These are phyloP conservation scores for Temnothorax rugatulus DNA, from an alignment of 2,888 invertebrate genomes.

Conservation along the genomic window DNA sequence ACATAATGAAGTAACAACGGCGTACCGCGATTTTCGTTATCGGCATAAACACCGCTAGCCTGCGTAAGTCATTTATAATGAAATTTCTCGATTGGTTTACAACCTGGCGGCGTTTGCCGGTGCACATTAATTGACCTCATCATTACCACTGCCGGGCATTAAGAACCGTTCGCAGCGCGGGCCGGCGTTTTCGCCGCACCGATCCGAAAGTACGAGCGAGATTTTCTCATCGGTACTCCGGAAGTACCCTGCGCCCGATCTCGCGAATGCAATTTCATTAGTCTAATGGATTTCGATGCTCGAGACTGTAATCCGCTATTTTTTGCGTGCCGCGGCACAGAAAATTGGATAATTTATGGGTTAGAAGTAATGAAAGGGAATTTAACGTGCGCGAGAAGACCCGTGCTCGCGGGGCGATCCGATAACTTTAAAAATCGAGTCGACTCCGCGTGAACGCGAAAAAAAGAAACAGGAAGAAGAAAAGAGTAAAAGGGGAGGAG, in stretches of 20 bases:
- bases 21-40: background rate
- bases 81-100: constrained; percentile 34
- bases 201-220: constrained; percentile 36
- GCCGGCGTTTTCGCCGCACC: background rate
- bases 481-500: background rate
- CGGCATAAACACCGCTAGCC: background rate
- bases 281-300: constrained; percentile 67
- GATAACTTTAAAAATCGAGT: constrained; percentile 45
- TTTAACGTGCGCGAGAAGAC: constrained; percentile 14
- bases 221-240: constrained; percentile 38
- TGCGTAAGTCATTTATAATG: constrained; percentile 20
- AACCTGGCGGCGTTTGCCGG: background rate
- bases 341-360: constrained; percentile 53
- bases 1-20: background rate
- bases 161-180: constrained; percentile 9
- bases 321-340: constrained; percentile 37
- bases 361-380: constrained; percentile 57
- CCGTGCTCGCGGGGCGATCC: constrained; percentile 14
- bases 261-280: constrained; percentile 65
- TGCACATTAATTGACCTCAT: constrained; percentile 37
- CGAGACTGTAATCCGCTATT: constrained; percentile 53
- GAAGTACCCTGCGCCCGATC: constrained; percentile 13
- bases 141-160: background rate
- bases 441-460: background rate
- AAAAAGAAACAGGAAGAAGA: background rate